A percentile compares a stretch with the other conserved stretches of the same genome.
Conservation (phyloP, 2,888 invertebrate genomes). For the Idaea aversata region DNA sequence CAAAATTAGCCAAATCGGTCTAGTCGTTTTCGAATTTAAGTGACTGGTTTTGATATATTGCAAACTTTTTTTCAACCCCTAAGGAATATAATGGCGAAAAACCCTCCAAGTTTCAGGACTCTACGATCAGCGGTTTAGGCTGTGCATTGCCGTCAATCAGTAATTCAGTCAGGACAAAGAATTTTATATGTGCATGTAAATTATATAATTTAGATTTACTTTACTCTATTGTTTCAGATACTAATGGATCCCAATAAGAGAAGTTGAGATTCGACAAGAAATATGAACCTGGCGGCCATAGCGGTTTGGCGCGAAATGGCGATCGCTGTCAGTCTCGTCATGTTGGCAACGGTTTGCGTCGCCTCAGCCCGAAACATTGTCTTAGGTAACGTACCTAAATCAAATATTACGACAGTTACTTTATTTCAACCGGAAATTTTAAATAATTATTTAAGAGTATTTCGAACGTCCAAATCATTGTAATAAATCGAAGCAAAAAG, state of each 20-base stretch:
- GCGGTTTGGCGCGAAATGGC: slow-evolving; percentile 72
- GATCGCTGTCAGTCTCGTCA: slow-evolving; percentile 53
- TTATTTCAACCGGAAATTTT: neutral
- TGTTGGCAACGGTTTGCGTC: slow-evolving; percentile 53
- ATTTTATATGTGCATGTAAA: too few species aligned
- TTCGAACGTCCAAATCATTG: neutral
- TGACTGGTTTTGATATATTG: too few species aligned
- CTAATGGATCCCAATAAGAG: slow-evolving; percentile 73
- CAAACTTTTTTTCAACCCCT: too few species aligned
- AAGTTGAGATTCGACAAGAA: slow-evolving; percentile 58
- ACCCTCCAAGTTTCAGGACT: too few species aligned
- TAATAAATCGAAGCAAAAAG: neutral
- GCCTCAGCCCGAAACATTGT: slow-evolving; percentile 66
- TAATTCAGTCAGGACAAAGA: too few species aligned
- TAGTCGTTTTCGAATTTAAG: too few species aligned
- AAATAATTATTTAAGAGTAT: slow-evolving; percentile 3
- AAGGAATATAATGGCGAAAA: too few species aligned
- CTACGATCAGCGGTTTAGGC: too few species aligned
- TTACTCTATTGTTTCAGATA: slow-evolving; percentile 62
- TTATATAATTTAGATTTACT: slow-evolving; percentile 15
- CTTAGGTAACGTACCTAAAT: slow-evolving; percentile 63
- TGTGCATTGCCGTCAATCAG: too few species aligned
- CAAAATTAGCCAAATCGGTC: too few species aligned
- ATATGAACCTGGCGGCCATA: slow-evolving; percentile 64
- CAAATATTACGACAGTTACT: neutral